These are phyloP conservation scores for Montifringilla adamsi DNA, from an alignment of 2,113 vertebrate genomes.

Conservation along the genomic window DNA sequence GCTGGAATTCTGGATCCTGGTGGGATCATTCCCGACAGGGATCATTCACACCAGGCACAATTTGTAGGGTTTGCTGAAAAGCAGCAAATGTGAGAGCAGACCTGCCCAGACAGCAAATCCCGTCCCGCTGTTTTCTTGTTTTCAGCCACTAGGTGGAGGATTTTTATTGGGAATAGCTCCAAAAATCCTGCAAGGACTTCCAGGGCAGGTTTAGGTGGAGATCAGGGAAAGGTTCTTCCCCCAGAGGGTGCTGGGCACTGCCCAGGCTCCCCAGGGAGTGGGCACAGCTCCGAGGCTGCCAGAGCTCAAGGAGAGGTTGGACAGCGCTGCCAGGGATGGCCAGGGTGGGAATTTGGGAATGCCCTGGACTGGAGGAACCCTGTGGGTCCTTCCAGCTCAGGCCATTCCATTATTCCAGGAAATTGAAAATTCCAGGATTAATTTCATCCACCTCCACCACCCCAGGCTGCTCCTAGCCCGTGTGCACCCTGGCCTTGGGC, in stretches of 20 bases:
- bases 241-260: neutral
- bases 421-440: neutral
- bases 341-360: neutral
- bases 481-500: neutral
- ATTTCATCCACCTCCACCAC: rapidly evolving
- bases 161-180: neutral
- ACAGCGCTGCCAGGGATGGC: neutral
- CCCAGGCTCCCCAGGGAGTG: neutral
- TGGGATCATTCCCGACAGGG: neutral
- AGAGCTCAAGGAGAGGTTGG: neutral
- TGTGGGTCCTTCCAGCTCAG: neutral
- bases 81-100: neutral
- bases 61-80: neutral
- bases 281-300: neutral
- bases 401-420: neutral
- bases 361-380: neutral
- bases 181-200: neutral
- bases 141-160: conserved; percentile 4
- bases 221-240: neutral
- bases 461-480: neutral
- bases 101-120: neutral
- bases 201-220: rapidly evolving
- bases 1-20: neutral
- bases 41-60: neutral
- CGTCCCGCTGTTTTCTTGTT: neutral